Evolutionary conservation across 2,888 invertebrate species (phyloP).

Genomic region (Cataglyphis cursor): DNA sequence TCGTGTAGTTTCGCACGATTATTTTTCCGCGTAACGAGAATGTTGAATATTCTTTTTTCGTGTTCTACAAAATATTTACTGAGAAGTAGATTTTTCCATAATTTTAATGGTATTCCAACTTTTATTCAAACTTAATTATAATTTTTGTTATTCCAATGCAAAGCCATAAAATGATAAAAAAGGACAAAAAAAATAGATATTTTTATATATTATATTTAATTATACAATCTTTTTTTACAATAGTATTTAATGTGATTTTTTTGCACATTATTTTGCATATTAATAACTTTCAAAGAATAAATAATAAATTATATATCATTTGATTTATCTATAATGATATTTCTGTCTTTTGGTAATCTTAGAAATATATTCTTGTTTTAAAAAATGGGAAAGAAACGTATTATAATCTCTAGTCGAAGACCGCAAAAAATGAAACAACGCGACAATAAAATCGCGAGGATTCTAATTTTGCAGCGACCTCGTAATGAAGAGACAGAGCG

Average conservation of each 20-base stretch:
- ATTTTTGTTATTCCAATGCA: not conserved
- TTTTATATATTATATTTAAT: not conserved
- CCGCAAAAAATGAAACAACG: constrained; percentile 20
- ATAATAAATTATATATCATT: no score
- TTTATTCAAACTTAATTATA: not conserved
- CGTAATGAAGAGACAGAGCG: constrained; percentile 47
- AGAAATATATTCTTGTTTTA: not conserved
- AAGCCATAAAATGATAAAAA: not conserved
- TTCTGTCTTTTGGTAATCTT: not conserved
- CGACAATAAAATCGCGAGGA: constrained; percentile 30
- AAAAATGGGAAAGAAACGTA: not conserved
- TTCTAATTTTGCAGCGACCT: constrained; percentile 28
- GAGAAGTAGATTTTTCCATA: constrained; percentile 21
- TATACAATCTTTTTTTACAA: not conserved
- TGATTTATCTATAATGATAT: not conserved
- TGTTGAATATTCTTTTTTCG: constrained; percentile 26
- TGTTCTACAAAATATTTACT: constrained; percentile 14
- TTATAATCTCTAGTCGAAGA: not conserved
- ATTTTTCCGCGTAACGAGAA: not conserved
- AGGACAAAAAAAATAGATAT: not conserved
- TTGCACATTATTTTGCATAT: not conserved
- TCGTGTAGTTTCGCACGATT: not conserved
- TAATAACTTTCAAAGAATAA: not conserved
- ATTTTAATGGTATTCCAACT: constrained; percentile 13
- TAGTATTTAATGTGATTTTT: not conserved